Base-by-base conservation (phyloP, 2,797 vertebrate species). In the Chrosomus eos region DNA sequence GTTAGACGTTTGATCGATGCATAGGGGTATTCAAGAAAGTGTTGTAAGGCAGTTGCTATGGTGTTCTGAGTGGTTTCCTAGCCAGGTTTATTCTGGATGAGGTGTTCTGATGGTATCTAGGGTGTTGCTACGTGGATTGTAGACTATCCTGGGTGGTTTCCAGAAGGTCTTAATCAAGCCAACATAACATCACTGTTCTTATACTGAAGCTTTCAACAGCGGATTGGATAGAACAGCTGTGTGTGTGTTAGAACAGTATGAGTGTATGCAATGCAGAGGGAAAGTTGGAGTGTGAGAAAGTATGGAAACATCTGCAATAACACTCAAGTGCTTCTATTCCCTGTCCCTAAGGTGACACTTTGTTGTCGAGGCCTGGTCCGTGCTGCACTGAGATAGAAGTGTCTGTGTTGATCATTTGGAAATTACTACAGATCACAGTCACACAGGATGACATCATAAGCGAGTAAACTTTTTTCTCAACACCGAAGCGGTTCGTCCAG, bases 261-360 rank as follows among this genome's bases (percentile, higher is more conserved):
- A 86, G 86, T 70, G 87, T 89, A 76, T 55, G 67, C 80, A 78
- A 74, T 55, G 67, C 80, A 78, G 43, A 66, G 48, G 36, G 67
- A 26, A 86, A 38, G 23, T 43, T 53, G n/a, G 71, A 72, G 73
- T 84, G 80, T 80, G 82, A 62, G 72, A 84, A 84, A 80, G 79
- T 82, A 84, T 84, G 88, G 90, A 94, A 94, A 94, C 93, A 95
- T 93, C 92, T 93, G 94, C 92, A 91, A 88, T 84, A 91, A 94
- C 92, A 93, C 92, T 90, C 90, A 88, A 92, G 91, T 91, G 92
- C 91, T 92, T 92, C 90, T 92, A 94, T 88, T 91, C 92, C 92
- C 89, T 90, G 80, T 76, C 90, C 92, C 91, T 36, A 87, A 90
- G 87, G 90, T 88, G 81, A 90, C 90, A 89, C 91, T 91, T 91